phyloP scores from a whole-genome alignment of 2,888 invertebrate genomes.

The Calameuta idolon region DNA sequence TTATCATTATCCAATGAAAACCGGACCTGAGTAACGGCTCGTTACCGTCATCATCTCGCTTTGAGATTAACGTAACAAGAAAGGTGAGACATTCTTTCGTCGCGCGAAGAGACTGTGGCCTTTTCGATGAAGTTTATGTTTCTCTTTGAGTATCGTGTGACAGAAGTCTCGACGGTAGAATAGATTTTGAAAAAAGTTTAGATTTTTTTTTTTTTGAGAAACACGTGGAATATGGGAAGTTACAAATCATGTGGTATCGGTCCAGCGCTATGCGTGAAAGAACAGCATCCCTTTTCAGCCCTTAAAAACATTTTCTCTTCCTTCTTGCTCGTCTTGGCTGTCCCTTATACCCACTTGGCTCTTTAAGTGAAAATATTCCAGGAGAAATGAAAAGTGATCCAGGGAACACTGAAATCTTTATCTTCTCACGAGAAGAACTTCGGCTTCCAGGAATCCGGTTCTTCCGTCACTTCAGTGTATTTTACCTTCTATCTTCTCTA shows the following conservation, averaged over 20 bases:
- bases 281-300: not conserved
- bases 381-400: slow-evolving; percentile 5
- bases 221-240: slow-evolving; percentile 23
- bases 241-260: slow-evolving; percentile 26
- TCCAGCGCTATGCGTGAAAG: slow-evolving; percentile 6
- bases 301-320: slow-evolving; percentile 9
- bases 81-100: not conserved
- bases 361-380: not conserved
- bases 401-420: slow-evolving; percentile 28
- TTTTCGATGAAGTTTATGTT: not conserved
- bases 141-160: not conserved
- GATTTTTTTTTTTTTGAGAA: not conserved
- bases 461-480: not conserved
- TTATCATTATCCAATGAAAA: slow-evolving; percentile 47
- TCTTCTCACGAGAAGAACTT: slow-evolving; percentile 11
- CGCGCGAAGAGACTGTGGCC: not conserved
- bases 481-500: not conserved
- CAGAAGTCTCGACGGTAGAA: not conserved
- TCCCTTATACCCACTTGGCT: not conserved
- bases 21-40: slow-evolving; percentile 38
- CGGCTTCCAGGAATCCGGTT: slow-evolving; percentile 1
- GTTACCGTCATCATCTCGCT: slow-evolving; percentile 2
- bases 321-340: slow-evolving; percentile 7
- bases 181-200: not conserved
- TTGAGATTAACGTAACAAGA: slow-evolving; percentile 4